These are phyloP conservation scores for Acanthis flammea DNA, from an alignment of 2,797 vertebrate genomes.

Conservation along the genomic window DNA sequence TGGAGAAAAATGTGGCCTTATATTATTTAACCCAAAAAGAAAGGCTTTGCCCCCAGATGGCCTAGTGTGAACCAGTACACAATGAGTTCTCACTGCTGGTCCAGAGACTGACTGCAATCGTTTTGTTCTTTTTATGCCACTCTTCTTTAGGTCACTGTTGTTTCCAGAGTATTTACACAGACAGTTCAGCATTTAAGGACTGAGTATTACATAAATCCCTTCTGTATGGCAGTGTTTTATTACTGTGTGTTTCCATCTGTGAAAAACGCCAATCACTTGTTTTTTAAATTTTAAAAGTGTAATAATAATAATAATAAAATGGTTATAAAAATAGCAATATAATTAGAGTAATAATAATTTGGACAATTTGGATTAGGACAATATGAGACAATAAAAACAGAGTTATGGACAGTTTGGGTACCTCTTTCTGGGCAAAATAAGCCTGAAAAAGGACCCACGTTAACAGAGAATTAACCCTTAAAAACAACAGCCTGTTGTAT, in stretches of 20 bases:
- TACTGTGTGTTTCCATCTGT: background rate
- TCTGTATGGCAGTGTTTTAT: background rate
- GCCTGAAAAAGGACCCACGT: fast-evolving
- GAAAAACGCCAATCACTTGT: no score
- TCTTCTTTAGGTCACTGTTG: background rate
- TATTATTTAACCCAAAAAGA: background rate
- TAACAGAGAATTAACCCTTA: background rate
- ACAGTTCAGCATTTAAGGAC: background rate
- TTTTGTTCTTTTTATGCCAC: background rate
- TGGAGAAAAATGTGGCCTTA: background rate
- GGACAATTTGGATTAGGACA: background rate
- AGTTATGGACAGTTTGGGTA: fast-evolving
- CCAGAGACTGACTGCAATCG: background rate
- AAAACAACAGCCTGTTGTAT: background rate
- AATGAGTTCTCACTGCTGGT: background rate
- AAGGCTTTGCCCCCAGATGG: fast-evolving
- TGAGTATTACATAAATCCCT: background rate
- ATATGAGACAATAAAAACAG: background rate
- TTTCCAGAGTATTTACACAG: background rate
- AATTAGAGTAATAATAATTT: background rate
- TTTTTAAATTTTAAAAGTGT: no score
- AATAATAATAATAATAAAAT: no score
- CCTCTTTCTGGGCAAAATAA: background rate
- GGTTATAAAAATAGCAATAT: background rate
- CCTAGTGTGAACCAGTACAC: fast-evolving